These are phyloP conservation scores for Hydropsyche tenuis DNA, from an alignment of 1,140 invertebrate species.

Conservation along the genomic window DNA sequence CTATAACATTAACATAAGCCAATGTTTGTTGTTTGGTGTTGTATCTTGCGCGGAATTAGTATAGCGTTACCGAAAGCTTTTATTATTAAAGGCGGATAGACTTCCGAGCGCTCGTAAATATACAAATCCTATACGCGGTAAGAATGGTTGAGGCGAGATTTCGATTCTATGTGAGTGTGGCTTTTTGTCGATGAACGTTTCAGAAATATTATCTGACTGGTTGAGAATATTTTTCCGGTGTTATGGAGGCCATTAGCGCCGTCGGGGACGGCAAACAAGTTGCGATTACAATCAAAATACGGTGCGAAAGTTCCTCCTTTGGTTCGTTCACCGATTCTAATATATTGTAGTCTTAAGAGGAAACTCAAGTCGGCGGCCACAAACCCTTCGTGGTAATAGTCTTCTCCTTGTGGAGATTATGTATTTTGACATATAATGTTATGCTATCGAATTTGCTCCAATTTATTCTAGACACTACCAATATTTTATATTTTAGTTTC, in stretches of 20 bases:
- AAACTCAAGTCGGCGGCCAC: background rate
- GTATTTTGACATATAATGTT: background rate
- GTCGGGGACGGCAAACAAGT: background rate
- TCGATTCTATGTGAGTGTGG: too few relatives aligned
- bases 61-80: conserved; percentile 33
- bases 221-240: background rate
- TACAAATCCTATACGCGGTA: background rate
- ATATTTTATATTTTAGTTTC: too few relatives aligned
- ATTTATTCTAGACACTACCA: background rate
- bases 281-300: background rate
- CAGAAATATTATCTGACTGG: background rate
- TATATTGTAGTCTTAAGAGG: background rate
- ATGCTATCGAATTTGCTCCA: background rate
- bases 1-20: conserved; percentile 27
- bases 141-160: background rate
- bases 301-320: background rate
- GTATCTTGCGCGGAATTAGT: conserved; percentile 1
- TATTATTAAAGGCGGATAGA: conserved; percentile 15
- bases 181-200: too few relatives aligned
- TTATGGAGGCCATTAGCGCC: background rate
- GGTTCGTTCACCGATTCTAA: background rate
- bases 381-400: background rate
- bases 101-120: conserved; percentile 12
- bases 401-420: background rate
- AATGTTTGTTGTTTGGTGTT: conserved; percentile 14